These are phyloP conservation scores for Dendrocopos noguchii DNA, from an alignment of 2,113 vertebrate species.

Conservation along the genomic window DNA sequence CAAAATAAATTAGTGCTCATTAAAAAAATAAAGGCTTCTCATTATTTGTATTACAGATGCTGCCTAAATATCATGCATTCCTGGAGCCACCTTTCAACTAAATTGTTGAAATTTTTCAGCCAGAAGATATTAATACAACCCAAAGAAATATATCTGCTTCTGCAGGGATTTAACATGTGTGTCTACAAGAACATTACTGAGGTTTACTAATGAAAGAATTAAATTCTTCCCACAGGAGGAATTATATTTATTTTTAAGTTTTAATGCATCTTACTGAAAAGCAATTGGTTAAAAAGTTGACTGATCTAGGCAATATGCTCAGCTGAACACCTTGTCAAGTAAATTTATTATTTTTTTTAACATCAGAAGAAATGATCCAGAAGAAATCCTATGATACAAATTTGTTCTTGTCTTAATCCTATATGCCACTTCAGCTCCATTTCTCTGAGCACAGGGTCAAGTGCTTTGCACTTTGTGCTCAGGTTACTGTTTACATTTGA, in stretches of 20 bases:
- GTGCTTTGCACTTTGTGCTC: neutral
- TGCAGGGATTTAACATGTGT: constrained; percentile 17
- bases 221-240: constrained; percentile 37
- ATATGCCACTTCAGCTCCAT: constrained; percentile 18
- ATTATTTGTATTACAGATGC: constrained; percentile 54
- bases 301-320: neutral
- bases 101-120: constrained; percentile 44
- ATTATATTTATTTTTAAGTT: constrained; percentile 8
- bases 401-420: constrained; percentile 49
- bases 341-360: constrained; percentile 13
- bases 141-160: constrained; percentile 17
- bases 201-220: constrained; percentile 29
- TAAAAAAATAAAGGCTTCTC: constrained; percentile 54
- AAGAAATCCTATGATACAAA: constrained; percentile 21
- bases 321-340: neutral
- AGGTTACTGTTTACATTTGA: constrained; percentile 42
- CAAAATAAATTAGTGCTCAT: constrained; percentile 68
- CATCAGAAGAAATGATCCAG: neutral
- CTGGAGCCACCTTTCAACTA: constrained; percentile 34
- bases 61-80: constrained; percentile 35
- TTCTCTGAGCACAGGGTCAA: constrained; percentile 29
- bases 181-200: constrained; percentile 47
- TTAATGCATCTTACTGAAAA: constrained; percentile 57
- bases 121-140: constrained; percentile 58
- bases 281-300: constrained; percentile 2